Conservation (phyloP, 2,888 invertebrate species). For the Pasiphila rectangulata region DNA sequence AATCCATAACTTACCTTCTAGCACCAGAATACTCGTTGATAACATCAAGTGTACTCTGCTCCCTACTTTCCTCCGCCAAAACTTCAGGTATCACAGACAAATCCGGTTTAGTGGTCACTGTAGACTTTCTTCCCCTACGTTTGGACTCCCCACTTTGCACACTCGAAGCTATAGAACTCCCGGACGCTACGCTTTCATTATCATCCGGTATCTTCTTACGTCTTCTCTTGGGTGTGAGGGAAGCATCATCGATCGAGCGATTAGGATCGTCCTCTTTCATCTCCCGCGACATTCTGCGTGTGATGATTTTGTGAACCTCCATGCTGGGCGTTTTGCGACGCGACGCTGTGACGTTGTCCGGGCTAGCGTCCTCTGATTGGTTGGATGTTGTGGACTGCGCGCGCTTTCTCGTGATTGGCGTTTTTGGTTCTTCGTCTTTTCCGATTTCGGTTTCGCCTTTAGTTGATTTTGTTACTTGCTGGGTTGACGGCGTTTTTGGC, state of each 20-base stretch:
- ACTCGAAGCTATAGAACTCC: constrained; percentile 56
- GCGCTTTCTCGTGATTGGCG: constrained; percentile 57
- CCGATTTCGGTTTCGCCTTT: constrained; percentile 20
- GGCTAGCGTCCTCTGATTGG: constrained; percentile 41
- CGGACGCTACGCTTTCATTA: constrained; percentile 60
- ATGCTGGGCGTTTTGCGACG: constrained; percentile 57
- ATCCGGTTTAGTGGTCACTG: constrained; percentile 58
- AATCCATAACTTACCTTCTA: constrained; percentile 58
- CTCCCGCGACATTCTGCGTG: constrained; percentile 65
- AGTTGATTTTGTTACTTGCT: constrained; percentile 35
- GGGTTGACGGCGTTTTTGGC: constrained; percentile 48
- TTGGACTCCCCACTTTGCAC: constrained; percentile 46
- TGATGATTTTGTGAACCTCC: constrained; percentile 63
- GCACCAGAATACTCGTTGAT: constrained; percentile 54
- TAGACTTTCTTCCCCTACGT: constrained; percentile 59
- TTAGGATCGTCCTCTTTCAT: constrained; percentile 56
- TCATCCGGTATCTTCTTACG: constrained; percentile 53
- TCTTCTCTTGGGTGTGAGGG: constrained; percentile 55
- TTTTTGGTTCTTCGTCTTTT: constrained; percentile 41
- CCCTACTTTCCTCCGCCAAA: constrained; percentile 50
- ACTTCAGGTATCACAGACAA: constrained; percentile 71
- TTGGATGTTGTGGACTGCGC: constrained; percentile 55
- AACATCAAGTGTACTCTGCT: constrained; percentile 36
- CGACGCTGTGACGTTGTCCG: constrained; percentile 44
- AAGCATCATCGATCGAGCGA: constrained; percentile 48